These are phyloP conservation scores for Aphyosemion australe DNA, from an alignment of 2,113 vertebrate genomes.

Conservation along the genomic window DNA sequence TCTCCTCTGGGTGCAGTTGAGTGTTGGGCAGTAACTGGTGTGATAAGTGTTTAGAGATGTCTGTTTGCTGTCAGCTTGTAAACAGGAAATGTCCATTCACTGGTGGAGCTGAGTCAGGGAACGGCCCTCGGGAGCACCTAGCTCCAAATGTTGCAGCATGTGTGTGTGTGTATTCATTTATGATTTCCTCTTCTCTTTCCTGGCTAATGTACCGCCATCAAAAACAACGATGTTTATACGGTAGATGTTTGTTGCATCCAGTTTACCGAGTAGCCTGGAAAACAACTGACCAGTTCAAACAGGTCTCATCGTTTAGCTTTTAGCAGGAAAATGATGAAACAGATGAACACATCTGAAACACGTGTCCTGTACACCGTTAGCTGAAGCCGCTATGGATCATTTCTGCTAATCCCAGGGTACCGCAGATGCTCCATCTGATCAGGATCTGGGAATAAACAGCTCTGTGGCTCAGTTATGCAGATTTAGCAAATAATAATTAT, in stretches of 20 bases:
- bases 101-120: conserved; percentile 54
- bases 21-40: conserved; percentile 28
- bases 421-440: not conserved
- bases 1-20: conserved; percentile 39
- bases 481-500: too few species aligned
- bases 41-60: conserved; percentile 59
- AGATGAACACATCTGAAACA: conserved; percentile 3
- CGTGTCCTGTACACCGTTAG: conserved; percentile 5
- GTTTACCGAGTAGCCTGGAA: not conserved
- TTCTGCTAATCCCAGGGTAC: too few species aligned
- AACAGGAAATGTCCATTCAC: conserved; percentile 80
- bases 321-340: conserved; percentile 60
- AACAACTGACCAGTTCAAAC: conserved; percentile 4
- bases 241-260: not conserved
- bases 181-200: conserved; percentile 11
- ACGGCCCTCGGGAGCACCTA: conserved; percentile 34
- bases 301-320: conserved; percentile 40
- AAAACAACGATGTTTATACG: not conserved
- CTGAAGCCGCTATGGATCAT: conserved; percentile 3
- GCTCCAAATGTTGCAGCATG: conserved; percentile 13
- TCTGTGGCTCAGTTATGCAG: too few species aligned
- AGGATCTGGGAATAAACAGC: too few species aligned
- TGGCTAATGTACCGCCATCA: not conserved
- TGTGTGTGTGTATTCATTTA: conserved; percentile 5
- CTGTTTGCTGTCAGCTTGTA: conserved; percentile 56